Percentiles rank a stretch among this genome's conserved stretches.
Evolutionary conservation across 1,140 invertebrate genomes (phyloP).

Genomic region (Dysdera silvatica): DNA sequence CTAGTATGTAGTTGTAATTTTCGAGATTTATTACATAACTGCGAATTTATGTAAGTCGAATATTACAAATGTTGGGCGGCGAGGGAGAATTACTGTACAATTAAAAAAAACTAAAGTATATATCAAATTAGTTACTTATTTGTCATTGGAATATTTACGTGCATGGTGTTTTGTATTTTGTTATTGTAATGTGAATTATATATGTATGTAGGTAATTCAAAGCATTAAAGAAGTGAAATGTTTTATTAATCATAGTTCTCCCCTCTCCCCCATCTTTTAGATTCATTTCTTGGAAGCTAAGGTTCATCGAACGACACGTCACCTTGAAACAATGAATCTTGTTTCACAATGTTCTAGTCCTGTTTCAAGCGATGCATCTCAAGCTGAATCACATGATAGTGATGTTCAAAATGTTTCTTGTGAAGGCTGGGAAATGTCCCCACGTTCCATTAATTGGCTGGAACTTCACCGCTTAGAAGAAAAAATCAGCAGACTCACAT

Average conservation of each 20-base stretch:
- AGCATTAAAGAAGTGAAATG: neutral
- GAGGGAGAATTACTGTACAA: no score
- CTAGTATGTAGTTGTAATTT: no score
- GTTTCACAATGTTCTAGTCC: constrained; percentile 3
- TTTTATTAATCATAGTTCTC: neutral
- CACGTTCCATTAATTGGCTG: constrained; percentile 22
- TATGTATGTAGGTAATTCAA: neutral
- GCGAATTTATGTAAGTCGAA: no score
- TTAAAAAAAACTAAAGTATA: no score
- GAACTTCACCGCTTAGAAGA: constrained; percentile 22
- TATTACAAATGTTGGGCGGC: no score
- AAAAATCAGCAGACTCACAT: constrained; percentile 15
- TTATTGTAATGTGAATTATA: neutral
- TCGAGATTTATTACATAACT: no score
- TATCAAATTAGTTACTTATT: neutral
- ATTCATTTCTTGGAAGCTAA: constrained; percentile 28
- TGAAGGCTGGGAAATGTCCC: constrained; percentile 21
- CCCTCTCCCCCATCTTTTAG: neutral
- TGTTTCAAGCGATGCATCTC: constrained; percentile 9
- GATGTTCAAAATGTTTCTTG: constrained; percentile 1
- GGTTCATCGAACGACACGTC: constrained; percentile 12
- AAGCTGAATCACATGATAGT: constrained; percentile 6
- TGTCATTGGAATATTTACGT: neutral
- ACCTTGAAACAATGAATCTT: neutral
- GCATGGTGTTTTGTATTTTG: neutral